Evolutionary conservation across 2,797 vertebrate genomes (phyloP), one percentile per base, ranked within the genome.

Genomic region (Syngnathus acus): DNA sequence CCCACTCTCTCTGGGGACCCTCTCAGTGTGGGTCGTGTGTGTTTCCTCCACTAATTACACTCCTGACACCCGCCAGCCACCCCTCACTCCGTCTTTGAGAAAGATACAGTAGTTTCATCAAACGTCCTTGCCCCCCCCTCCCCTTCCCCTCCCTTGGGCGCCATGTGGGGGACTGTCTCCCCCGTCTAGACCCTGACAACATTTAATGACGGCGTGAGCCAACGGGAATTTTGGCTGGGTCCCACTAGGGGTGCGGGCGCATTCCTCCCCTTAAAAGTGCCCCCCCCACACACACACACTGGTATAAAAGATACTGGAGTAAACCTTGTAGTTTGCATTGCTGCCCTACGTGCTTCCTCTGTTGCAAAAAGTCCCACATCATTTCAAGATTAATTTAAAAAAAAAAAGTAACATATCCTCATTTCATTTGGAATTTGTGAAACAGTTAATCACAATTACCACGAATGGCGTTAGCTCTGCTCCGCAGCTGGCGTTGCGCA

Each of bases 21-120:
- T 72, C 80, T 83, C 85, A 78, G 66, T 74, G 79, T 72, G 72
- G 81, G 84, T 82, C 86, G 85, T 60, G 77, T 82, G 86, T 65
- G 70, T 81, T 76, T 83, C 72, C 43, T 67, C 62, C 71, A 39
- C 83, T 90, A 91, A 91, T 92, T 89, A 89, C 68, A 73, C 77
- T 79, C 78, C 81, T 71, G 66, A 78, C 78, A 64, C 82, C 76
- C 74, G 69, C 78, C 84, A 84, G 78, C 76, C 82, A 71, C 72
- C 77, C 81, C 73, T 69, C 75, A 66, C 38, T 71, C 67, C 42
- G 60, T 48, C 13, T 62, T 39, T 55, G 53, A 4, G 69, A 58
- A 75, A 74, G 75, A 75, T 80, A 74, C 79, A 69, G 70, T 74
- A 81, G 72, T 74, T 81, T 78, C 73, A 77, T 76, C 69, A 69